Conservation (phyloP, 2,797 vertebrate species). For the Silurus lanzhouensis region DNA sequence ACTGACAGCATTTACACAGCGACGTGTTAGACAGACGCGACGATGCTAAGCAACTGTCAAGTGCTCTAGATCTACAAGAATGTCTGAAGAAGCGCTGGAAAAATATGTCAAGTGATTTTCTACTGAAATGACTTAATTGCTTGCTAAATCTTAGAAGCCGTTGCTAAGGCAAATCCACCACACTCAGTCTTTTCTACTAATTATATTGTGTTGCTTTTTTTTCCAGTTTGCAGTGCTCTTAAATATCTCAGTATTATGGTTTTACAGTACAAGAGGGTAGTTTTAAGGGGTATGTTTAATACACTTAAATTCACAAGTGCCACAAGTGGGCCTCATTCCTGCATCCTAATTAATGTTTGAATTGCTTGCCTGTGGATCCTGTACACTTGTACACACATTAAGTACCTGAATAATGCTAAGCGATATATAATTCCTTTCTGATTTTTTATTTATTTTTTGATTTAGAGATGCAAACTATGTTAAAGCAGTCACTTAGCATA, state of each 20-base stretch:
- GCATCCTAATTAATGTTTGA: not conserved
- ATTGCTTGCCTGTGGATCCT: not conserved
- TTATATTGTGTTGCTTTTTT: not conserved
- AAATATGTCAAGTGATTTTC: slow-evolving; percentile 46
- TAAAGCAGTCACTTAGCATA: too few species aligned
- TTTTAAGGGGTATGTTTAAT: not conserved
- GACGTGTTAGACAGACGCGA: slow-evolving; percentile 7
- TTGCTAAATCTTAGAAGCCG: not conserved
- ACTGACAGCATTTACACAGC: not conserved
- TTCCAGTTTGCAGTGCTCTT: not conserved
- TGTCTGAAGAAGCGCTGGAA: slow-evolving; percentile 25
- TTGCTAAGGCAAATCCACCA: not conserved
- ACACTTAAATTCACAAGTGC: not conserved
- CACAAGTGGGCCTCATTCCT: not conserved
- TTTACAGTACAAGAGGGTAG: not conserved
- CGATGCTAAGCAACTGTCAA: not conserved
- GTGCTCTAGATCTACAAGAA: slow-evolving; percentile 16
- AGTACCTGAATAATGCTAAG: not conserved
- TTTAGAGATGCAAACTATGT: too few species aligned
- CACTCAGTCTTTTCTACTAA: not conserved
- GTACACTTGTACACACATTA: not conserved
- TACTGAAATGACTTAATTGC: slow-evolving; percentile 23
- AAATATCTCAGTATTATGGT: not conserved
- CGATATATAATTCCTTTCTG: too few species aligned
- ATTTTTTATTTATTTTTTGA: too few species aligned